A percentile compares a stretch with the other conserved stretches of the same genome.
phyloP scores from a whole-genome alignment of 2,797 vertebrate species.

The Chelon labrosus region DNA sequence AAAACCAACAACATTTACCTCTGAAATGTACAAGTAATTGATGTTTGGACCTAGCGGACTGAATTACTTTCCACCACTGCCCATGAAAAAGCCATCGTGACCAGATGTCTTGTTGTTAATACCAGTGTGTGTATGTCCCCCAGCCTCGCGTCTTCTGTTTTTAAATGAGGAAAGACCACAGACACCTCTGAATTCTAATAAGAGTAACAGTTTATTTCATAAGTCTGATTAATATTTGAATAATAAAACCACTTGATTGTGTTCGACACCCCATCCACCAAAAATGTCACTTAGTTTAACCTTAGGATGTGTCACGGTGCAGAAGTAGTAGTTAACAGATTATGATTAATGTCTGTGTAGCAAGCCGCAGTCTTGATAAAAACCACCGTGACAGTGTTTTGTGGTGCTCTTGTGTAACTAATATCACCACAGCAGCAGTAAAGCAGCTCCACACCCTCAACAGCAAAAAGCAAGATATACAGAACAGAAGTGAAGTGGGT shows the following conservation, averaged over 20 bases:
- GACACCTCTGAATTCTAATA: neutral
- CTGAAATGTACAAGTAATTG: no score
- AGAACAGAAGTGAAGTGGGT: slow-evolving; percentile 41
- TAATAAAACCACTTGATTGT: neutral
- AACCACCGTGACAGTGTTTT: neutral
- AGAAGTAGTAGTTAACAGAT: slow-evolving; percentile 54
- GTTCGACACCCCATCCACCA: neutral
- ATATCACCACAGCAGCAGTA: neutral
- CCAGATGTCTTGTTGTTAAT: neutral
- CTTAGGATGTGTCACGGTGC: neutral
- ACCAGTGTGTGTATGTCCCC: no score
- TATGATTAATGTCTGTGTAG: neutral
- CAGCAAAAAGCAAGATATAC: neutral
- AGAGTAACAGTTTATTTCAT: neutral
- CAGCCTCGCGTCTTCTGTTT: no score
- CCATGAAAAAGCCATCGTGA: neutral
- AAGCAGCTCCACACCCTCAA: slow-evolving; percentile 25
- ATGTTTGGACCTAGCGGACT: no score
- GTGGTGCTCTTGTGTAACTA: neutral
- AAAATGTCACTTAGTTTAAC: neutral
- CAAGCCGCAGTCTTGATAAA: slow-evolving; percentile 27
- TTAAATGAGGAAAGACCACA: no score
- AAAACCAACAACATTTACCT: no score
- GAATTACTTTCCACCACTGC: no score
- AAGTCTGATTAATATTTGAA: neutral